These are phyloP conservation scores for Typhlichthys subterraneus DNA, from an alignment of 2,797 vertebrate species.

Conservation along the genomic window DNA sequence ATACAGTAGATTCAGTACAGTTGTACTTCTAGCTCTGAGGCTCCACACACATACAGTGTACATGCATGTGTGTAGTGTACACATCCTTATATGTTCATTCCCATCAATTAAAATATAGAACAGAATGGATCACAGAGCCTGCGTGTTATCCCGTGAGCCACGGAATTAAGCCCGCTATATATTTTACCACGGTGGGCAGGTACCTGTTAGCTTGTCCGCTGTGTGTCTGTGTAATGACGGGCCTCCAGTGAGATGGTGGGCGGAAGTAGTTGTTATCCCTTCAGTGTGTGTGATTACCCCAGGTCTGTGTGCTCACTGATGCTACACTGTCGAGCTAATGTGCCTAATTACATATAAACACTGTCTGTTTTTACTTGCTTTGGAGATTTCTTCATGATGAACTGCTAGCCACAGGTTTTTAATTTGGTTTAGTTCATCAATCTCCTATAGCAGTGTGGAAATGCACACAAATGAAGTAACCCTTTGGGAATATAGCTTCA, in stretches of 20 bases:
- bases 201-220: constrained; percentile 31
- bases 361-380: constrained; percentile 5
- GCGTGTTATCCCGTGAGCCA: neutral
- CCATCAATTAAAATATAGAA: constrained; percentile 10
- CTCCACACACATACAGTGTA: neutral
- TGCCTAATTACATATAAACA: constrained; percentile 10
- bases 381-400: constrained; percentile 7
- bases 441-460: constrained; percentile 1
- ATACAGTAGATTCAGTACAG: neutral
- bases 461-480: constrained; percentile 5
- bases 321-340: constrained; percentile 24
- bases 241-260: constrained; percentile 20
- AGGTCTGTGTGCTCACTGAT: constrained; percentile 28
- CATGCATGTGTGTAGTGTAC: neutral
- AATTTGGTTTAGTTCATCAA: neutral
- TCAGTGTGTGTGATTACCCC: constrained; percentile 33
- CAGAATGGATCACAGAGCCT: neutral
- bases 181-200: constrained; percentile 14
- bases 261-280: constrained; percentile 29
- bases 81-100: neutral
- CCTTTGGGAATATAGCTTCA: neutral
- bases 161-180: neutral
- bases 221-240: constrained; percentile 29
- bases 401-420: neutral
- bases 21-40: too few relatives aligned